A percentile compares a stretch with the other conserved stretches of the same genome.
phyloP scores from a whole-genome alignment of 2,797 vertebrate species.

The Melanogrammus aeglefinus region DNA sequence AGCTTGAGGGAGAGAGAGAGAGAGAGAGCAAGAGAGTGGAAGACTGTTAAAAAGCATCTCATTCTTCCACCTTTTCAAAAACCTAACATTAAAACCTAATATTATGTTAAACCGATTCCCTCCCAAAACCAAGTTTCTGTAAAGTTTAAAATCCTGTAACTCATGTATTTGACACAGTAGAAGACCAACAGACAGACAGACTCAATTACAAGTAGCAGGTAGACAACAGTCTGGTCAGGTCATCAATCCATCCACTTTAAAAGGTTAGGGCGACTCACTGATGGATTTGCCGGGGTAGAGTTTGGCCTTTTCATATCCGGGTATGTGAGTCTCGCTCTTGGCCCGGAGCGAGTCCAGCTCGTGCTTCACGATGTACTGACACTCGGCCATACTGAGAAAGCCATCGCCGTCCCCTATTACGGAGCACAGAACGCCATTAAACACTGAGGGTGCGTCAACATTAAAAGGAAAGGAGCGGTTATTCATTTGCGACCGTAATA shows the following conservation, averaged over 20 bases:
- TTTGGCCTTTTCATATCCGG: slow-evolving; percentile 85
- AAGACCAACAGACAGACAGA: neutral
- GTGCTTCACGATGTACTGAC: slow-evolving; percentile 94
- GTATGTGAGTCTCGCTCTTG: slow-evolving; percentile 85
- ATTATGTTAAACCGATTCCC: neutral
- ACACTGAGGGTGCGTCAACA: neutral
- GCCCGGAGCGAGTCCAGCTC: slow-evolving; percentile 93
- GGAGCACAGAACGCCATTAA: slow-evolving; percentile 12
- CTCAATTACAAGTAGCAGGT: neutral
- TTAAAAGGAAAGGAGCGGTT: too few relatives aligned
- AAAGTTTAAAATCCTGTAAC: neutral
- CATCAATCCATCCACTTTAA: neutral
- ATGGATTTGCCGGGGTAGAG: slow-evolving; percentile 95
- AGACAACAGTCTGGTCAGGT: neutral
- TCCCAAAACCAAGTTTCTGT: neutral
- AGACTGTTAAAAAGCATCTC: neutral
- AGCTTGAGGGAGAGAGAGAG: neutral
- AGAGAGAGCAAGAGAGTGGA: neutral
- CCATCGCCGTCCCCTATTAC: slow-evolving; percentile 84
- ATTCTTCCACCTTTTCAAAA: neutral
- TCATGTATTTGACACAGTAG: neutral
- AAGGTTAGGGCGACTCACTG: slow-evolving; percentile 58
- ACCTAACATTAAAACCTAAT: neutral
- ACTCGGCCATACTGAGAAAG: slow-evolving; percentile 91
- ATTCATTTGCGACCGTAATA: neutral